Evolutionary conservation across 2,797 vertebrate species (phyloP).

Genomic region (Malacoraja senta): DNA sequence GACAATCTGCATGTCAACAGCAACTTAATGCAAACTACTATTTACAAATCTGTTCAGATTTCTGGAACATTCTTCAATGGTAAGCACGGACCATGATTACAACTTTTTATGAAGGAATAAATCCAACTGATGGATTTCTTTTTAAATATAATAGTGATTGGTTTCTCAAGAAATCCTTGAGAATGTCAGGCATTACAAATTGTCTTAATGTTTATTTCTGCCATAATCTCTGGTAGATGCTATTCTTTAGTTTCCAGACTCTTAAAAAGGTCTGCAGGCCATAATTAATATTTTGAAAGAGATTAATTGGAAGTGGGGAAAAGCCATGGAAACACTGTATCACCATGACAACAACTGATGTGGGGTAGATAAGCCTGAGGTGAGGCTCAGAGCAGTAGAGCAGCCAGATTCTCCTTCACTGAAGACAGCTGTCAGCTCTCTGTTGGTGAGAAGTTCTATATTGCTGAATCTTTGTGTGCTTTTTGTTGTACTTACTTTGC

Average conservation of each 20-base stretch:
- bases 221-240: not conserved
- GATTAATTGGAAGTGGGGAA: constrained; percentile 34
- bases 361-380: constrained; percentile 35
- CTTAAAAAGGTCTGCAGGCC: constrained; percentile 28
- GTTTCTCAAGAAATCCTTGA: not conserved
- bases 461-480: not conserved
- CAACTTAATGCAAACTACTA: not conserved
- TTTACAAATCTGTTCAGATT: constrained; percentile 19
- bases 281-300: constrained; percentile 34
- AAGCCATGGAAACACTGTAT: constrained; percentile 33
- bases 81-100: not conserved
- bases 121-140: not conserved
- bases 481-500: not conserved
- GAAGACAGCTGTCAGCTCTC: constrained; percentile 35
- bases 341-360: constrained; percentile 31
- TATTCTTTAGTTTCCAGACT: not conserved
- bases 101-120: not conserved
- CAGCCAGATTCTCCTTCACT: constrained; percentile 30
- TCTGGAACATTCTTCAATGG: not conserved
- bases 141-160: not conserved
- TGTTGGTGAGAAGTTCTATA: constrained; percentile 26
- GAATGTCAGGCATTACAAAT: not conserved
- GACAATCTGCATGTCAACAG: not conserved
- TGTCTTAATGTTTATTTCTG: not conserved
- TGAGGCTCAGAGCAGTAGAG: constrained; percentile 27